These are phyloP conservation scores for Lacanobia wlatinum DNA, from an alignment of 2,888 invertebrate genomes.

Conservation along the genomic window DNA sequence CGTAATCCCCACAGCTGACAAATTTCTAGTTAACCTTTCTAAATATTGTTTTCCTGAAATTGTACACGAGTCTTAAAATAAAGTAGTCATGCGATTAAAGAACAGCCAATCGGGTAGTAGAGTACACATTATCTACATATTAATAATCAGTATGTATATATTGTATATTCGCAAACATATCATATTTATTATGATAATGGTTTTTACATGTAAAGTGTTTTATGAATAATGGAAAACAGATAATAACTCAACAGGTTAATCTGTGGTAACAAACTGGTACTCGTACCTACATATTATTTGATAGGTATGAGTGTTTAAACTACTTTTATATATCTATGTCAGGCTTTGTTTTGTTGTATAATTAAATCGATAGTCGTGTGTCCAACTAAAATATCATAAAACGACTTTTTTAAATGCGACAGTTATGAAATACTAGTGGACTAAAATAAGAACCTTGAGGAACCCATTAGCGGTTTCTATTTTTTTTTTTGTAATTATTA, in stretches of 20 bases:
- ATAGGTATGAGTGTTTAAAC: background rate
- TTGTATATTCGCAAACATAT: slow-evolving; percentile 42
- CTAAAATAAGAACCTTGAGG: slow-evolving; percentile 3
- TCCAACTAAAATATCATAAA: background rate
- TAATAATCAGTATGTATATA: slow-evolving; percentile 24
- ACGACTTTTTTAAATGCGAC: background rate
- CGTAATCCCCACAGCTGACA: background rate
- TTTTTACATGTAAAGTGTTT: slow-evolving; percentile 50
- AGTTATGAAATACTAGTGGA: background rate
- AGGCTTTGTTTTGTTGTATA: background rate
- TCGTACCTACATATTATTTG: slow-evolving; percentile 12
- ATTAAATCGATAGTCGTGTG: background rate
- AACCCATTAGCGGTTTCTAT: background rate
- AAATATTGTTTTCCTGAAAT: background rate
- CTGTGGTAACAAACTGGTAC: slow-evolving; percentile 27
- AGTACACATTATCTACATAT: slow-evolving; percentile 19
- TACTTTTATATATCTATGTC: background rate
- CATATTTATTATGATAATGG: slow-evolving; percentile 54
- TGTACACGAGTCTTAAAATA: background rate
- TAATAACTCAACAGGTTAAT: slow-evolving; percentile 51
- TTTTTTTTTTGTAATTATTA: background rate
- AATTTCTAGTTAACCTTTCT: background rate
- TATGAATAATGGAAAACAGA: slow-evolving; percentile 57
- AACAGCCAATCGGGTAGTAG: background rate
- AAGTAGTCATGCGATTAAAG: slow-evolving; percentile 1